phyloP scores from a whole-genome alignment of 2,797 vertebrate species.

The Enteromius mattozi region DNA sequence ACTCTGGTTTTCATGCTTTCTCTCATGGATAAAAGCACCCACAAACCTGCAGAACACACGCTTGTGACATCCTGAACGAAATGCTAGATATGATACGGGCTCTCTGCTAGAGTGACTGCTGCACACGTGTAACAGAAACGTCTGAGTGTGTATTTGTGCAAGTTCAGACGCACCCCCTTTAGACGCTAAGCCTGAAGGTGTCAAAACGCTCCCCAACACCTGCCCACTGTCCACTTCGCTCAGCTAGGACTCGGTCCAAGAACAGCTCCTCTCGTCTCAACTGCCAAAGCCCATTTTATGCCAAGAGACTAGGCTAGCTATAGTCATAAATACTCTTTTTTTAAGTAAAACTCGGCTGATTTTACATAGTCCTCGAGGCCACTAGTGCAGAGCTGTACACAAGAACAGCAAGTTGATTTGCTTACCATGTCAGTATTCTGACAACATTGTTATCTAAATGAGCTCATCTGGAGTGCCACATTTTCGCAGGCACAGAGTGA shows the following conservation, averaged over 20 bases:
- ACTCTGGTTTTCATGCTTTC: background rate
- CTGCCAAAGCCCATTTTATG: background rate
- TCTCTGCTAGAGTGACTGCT: background rate
- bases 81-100: background rate
- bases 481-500: slow-evolving; percentile 6
- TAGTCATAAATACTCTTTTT: slow-evolving; percentile 14
- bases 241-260: slow-evolving; percentile 34
- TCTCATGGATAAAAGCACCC: background rate
- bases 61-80: slow-evolving; percentile 13
- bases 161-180: slow-evolving; percentile 1
- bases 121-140: background rate
- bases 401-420: slow-evolving; percentile 10
- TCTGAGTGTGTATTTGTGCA: background rate
- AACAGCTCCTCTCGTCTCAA: slow-evolving; percentile 22
- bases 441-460: slow-evolving; percentile 11
- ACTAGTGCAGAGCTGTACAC: background rate
- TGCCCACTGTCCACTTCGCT: slow-evolving; percentile 16
- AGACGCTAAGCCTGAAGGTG: slow-evolving; percentile 17
- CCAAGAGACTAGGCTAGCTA: slow-evolving; percentile 4
- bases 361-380: background rate
- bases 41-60: background rate
- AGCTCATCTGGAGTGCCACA: background rate
- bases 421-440: slow-evolving; percentile 12
- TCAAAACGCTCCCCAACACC: slow-evolving; percentile 20
- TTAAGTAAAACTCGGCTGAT: background rate